Evolutionary conservation across 23 tunicate species (phyloP).

Genomic region (Styela plicata): DNA sequence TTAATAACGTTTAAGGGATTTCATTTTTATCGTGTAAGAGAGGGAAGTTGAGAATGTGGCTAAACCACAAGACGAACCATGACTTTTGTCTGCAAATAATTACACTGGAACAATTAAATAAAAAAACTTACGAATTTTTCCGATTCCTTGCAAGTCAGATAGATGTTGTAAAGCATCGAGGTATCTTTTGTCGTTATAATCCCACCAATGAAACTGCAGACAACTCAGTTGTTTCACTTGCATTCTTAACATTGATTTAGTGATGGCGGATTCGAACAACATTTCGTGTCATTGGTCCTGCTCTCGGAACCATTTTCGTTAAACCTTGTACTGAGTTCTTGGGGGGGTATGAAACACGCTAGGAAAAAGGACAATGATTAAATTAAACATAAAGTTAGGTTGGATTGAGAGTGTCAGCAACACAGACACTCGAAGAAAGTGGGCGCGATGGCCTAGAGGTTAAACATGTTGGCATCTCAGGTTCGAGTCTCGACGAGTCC

Average conservation of each 20-base stretch:
- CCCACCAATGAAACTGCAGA: conserved; percentile 90
- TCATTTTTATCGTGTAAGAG: no score
- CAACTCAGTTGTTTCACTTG: conserved; percentile 46
- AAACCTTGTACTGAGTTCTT: conserved; percentile 43
- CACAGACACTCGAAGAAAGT: no score
- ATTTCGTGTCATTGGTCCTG: conserved; percentile 40
- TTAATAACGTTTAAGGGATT: no score
- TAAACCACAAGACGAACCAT: no score
- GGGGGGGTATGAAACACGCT: neutral
- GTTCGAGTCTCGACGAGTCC: no score
- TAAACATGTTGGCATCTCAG: no score
- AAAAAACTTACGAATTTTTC: conserved; percentile 68
- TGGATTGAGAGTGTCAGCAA: no score
- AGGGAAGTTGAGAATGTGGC: no score
- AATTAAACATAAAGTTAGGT: no score
- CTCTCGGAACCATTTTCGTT: conserved; percentile 72
- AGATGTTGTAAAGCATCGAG: conserved; percentile 60
- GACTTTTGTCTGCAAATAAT: no score
- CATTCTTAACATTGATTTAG: conserved; percentile 59
- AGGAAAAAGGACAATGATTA: neutral
- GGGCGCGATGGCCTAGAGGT: no score
- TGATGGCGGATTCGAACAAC: conserved; percentile 27
- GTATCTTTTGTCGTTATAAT: conserved; percentile 61
- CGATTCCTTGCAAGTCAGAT: conserved; percentile 42
- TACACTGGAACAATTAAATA: no score